These are phyloP conservation scores for Chrysaora quinquecirrha DNA, from an alignment of 30 jellyfish, hydroid and myxozoan species.

Conservation along the genomic window DNA sequence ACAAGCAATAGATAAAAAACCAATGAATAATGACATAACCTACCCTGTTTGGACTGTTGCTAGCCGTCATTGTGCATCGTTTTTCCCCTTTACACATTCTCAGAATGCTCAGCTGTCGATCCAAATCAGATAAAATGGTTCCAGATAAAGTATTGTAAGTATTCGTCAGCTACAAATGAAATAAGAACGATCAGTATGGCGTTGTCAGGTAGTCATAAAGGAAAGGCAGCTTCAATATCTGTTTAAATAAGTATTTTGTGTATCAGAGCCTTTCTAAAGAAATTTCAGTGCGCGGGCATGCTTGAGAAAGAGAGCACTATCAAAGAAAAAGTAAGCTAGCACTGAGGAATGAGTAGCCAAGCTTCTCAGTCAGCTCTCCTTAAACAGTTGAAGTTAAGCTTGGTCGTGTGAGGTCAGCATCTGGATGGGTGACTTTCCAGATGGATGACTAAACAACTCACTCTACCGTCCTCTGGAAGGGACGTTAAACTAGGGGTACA, in stretches of 20 bases:
- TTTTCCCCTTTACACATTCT: constrained; percentile 67
- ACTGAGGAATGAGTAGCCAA: too few species aligned
- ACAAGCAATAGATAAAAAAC: neutral
- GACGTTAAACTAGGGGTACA: too few species aligned
- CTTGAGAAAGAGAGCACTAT: neutral
- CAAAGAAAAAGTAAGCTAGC: neutral
- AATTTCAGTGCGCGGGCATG: neutral
- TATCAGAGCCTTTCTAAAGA: too few species aligned
- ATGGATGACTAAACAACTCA: too few species aligned
- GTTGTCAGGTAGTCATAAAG: neutral
- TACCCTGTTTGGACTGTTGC: constrained; percentile 52
- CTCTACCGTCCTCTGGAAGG: too few species aligned
- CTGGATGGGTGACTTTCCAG: too few species aligned
- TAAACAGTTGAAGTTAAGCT: too few species aligned
- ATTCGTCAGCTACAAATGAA: constrained; percentile 48
- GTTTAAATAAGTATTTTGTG: too few species aligned
- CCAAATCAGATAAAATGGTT: constrained; percentile 11
- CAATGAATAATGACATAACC: neutral
- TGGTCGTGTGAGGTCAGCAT: too few species aligned
- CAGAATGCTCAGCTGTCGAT: constrained; percentile 56
- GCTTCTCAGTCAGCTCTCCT: too few species aligned
- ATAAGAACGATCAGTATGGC: neutral
- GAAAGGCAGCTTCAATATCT: neutral
- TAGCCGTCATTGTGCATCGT: constrained; percentile 68
- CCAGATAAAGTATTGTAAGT: constrained; percentile 13